Conservation (phyloP, 2,113 vertebrate species). For the Zeus faber region DNA sequence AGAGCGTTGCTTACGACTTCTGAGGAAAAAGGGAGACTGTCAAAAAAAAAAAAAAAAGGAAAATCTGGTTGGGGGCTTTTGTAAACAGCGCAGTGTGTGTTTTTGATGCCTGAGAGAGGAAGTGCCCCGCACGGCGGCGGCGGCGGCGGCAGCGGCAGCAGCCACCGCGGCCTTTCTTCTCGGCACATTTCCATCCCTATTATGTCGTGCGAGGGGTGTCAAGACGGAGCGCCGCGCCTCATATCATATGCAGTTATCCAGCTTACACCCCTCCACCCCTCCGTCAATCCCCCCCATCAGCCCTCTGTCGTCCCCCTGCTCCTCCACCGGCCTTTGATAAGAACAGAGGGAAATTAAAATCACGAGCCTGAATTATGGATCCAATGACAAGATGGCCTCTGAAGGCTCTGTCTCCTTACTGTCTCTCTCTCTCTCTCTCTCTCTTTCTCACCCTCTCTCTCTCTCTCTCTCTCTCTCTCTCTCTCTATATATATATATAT, state of each 20-base stretch:
- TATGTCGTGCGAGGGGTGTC: constrained; percentile 63
- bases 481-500: constrained; percentile 49
- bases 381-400: constrained; percentile 75
- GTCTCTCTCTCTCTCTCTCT: constrained; percentile 31
- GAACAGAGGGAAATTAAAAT: constrained; percentile 86
- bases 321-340: constrained; percentile 73
- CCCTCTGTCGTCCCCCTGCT: constrained; percentile 34
- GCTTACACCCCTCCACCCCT: constrained; percentile 68
- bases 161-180: constrained; percentile 43
- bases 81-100: constrained; percentile 58
- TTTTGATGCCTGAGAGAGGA: constrained; percentile 52
- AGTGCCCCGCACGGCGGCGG: constrained; percentile 39
- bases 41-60: constrained; percentile 22
- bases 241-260: constrained; percentile 75
- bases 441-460: constrained; percentile 18
- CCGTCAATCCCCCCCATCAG: not conserved
- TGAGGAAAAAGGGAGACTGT: constrained; percentile 31
- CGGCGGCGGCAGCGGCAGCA: not conserved
- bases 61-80: constrained; percentile 22
- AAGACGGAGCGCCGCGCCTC: constrained; percentile 62
- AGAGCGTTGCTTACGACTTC: constrained; percentile 34
- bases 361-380: constrained; percentile 82
- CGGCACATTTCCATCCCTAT: constrained; percentile 65
- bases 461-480: constrained; percentile 46
- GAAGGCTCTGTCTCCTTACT: constrained; percentile 54